Evolutionary conservation across 2,888 invertebrate genomes (phyloP), one percentile per base, ranked within the genome.

Genomic region (Alloscopus bannaensis): DNA sequence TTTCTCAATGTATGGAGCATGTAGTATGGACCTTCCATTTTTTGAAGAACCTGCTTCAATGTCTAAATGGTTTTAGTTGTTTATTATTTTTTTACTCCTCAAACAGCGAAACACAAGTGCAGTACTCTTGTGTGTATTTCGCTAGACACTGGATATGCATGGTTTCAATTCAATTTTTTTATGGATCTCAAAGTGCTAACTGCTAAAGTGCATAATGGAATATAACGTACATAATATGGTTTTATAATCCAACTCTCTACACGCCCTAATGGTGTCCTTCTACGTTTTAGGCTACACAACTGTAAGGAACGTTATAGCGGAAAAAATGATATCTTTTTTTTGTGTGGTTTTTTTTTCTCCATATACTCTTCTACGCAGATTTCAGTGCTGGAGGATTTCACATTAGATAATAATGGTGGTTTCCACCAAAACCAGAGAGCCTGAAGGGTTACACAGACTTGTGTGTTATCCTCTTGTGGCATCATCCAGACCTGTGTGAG

Each of bases 211-310:
- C 69, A 69, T 55, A 62, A 52, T 52, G 45, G 22, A 64, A 55
- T 24, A 45, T 64, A 26, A 28, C 18, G 18, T 24, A 45, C 57
- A 65, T 66, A 66, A 75, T 66, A 59, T 47, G 45, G 66, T 59
- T 66, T 75, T 68, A 75, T 60, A 60, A 75, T 55, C 6, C 31
- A 55, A 66, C 45, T 75, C 36, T 47, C 76, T 76, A 62, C 76
- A 76, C 76, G 68, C 76, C 75, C 76, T n/a, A n/a, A 69, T 69
- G 69, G 76, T 69, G 76, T 76, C 76, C 76, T 76, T 69, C 76
- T 52, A 66, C 13, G 55, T n/a, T 55, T 8, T 13, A 55, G 55
- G 55, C 55, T 55, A 24, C 36, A 11, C 20, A 31, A 60, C 31
- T 16, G 36, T 11, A 22, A 3, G n/a, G 20, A 71, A 52, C 31